These are phyloP conservation scores for Emmelina monodactyla DNA, from an alignment of 2,888 invertebrate genomes.

Conservation along the genomic window DNA sequence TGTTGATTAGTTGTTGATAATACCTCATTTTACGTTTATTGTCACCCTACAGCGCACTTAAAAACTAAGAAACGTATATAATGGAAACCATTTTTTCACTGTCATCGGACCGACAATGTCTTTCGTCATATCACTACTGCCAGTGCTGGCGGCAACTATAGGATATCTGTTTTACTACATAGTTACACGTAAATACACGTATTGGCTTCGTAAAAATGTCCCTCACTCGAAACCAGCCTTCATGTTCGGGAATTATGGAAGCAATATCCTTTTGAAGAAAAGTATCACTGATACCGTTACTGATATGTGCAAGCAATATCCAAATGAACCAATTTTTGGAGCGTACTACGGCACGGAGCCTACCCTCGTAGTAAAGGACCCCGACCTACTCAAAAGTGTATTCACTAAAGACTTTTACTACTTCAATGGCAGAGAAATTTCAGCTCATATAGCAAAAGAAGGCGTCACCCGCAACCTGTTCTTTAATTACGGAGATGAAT, in stretches of 20 bases:
- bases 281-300: conserved; percentile 13
- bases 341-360: conserved; percentile 27
- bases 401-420: conserved; percentile 29
- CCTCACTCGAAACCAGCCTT: conserved; percentile 18
- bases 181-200: conserved; percentile 19
- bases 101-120: conserved; percentile 4
- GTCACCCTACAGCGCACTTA: no score
- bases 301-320: conserved; percentile 23
- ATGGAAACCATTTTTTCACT: no score
- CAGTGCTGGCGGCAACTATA: not conserved
- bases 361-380: conserved; percentile 25
- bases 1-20: no score
- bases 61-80: no score
- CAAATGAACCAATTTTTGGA: conserved; percentile 26
- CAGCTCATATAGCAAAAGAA: conserved; percentile 24
- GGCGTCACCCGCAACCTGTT: conserved; percentile 25
- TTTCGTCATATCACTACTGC: no score
- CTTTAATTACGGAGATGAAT: conserved; percentile 28
- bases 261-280: conserved; percentile 19
- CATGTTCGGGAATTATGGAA: conserved; percentile 25
- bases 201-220: conserved; percentile 24
- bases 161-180: conserved; percentile 10
- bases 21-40: no score
- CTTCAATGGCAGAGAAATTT: conserved; percentile 28
- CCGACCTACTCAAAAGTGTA: conserved; percentile 25